A percentile compares a stretch with the other conserved stretches of the same genome.
Conservation (phyloP, 2,888 invertebrate species). For the Girardia tigrina region DNA sequence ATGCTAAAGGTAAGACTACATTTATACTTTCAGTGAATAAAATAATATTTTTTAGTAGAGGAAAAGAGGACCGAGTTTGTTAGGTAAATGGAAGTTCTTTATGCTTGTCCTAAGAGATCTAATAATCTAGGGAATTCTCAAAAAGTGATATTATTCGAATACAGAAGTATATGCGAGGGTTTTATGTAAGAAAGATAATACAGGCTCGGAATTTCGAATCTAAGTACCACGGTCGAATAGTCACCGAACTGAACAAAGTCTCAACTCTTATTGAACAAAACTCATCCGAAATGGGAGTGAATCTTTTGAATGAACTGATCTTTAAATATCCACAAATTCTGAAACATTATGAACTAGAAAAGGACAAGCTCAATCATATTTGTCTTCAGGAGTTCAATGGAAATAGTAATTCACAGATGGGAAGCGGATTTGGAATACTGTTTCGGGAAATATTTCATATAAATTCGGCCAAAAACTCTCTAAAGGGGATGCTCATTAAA, state of each 20-base stretch:
- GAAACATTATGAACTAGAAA: background rate
- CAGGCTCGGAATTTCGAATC: background rate
- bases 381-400: background rate
- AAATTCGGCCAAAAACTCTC: conserved; percentile 40
- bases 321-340: background rate
- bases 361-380: background rate
- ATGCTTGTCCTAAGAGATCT: background rate
- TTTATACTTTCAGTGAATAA: background rate
- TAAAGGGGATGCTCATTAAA: conserved; percentile 41
- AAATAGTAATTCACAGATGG: background rate
- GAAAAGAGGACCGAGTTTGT: background rate
- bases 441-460: conserved; percentile 40
- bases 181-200: background rate
- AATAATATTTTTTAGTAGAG: background rate
- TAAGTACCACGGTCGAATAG: background rate
- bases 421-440: conserved; percentile 37
- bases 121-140: background rate
- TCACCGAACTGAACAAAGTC: background rate
- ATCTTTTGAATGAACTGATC: background rate
- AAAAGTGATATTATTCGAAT: background rate
- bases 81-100: background rate
- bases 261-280: background rate
- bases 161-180: background rate
- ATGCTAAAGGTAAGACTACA: background rate
- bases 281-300: background rate